phyloP scores from a whole-genome alignment of 2,113 vertebrate genomes.

The Aleadryas rufinucha region DNA sequence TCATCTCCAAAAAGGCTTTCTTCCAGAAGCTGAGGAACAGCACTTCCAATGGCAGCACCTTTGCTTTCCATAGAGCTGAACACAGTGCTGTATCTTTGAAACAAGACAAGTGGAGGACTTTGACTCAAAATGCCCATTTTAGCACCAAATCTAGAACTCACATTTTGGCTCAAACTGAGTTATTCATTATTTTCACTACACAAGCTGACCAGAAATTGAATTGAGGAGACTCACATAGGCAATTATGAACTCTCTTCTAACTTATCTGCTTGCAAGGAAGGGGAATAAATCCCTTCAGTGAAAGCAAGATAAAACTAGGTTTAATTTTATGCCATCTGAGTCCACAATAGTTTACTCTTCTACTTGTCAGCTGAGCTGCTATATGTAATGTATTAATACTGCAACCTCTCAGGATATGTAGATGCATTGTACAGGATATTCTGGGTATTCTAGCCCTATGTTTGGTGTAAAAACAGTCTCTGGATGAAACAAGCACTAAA shows the following conservation, averaged over 20 bases:
- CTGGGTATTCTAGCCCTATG: neutral
- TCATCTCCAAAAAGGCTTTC: neutral
- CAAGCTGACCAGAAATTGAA: neutral
- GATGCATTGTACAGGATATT: neutral
- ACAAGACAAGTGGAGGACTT: neutral
- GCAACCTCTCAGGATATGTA: neutral
- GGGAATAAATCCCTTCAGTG: neutral
- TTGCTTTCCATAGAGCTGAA: neutral
- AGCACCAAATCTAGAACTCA: neutral
- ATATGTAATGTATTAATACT: neutral
- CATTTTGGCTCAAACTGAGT: neutral
- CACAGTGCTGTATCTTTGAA: neutral
- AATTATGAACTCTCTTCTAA: neutral
- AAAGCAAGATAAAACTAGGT: neutral
- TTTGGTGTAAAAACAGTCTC: neutral
- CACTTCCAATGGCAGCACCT: neutral
- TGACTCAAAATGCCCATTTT: neutral
- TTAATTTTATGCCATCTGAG: constrained; percentile 16
- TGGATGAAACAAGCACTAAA: neutral
- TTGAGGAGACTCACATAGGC: neutral
- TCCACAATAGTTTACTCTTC: neutral
- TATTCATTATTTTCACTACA: neutral
- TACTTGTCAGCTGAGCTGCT: neutral
- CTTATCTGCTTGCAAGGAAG: neutral
- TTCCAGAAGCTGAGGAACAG: neutral